Evolutionary conservation across 1,140 invertebrate genomes (phyloP).

Genomic region (Drosophila pallidifrons): DNA sequence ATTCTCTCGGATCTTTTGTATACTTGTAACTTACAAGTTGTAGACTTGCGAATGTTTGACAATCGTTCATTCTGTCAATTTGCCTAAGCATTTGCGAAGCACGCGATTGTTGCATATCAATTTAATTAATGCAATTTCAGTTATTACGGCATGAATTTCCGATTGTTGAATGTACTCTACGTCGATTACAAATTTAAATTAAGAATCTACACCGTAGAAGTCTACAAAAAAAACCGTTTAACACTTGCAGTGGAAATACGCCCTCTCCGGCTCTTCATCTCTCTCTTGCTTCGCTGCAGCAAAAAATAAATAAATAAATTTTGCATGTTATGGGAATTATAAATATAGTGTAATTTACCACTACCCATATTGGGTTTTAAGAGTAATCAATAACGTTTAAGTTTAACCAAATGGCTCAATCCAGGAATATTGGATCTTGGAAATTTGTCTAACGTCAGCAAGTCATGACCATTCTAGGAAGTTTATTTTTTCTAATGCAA

Average conservation of each 20-base stretch:
- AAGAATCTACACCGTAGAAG: not conserved
- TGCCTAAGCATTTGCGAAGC: constrained; percentile 33
- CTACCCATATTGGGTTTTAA: not conserved
- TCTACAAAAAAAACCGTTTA: not conserved
- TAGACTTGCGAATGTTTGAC: constrained; percentile 14
- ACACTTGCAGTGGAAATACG: not conserved
- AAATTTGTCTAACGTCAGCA: not conserved
- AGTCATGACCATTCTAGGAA: not conserved
- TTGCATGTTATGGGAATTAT: constrained; percentile 24
- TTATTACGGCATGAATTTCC: constrained; percentile 25
- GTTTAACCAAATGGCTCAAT: not conserved
- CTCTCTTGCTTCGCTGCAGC: constrained; percentile 11
- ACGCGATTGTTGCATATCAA: constrained; percentile 52
- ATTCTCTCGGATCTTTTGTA: not conserved
- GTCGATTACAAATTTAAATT: not conserved
- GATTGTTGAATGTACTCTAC: not conserved
- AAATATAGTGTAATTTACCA: not conserved
- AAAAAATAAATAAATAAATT: not conserved
- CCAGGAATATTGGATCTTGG: not conserved
- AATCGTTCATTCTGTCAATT: constrained; percentile 32
- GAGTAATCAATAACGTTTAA: not conserved
- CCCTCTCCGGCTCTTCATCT: not conserved
- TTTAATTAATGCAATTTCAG: constrained; percentile 60
- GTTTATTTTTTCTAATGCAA: not conserved
- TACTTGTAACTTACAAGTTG: not conserved